These are phyloP conservation scores for Anagyrus pseudococci DNA, from an alignment of 2,888 invertebrate species.

Conservation along the genomic window DNA sequence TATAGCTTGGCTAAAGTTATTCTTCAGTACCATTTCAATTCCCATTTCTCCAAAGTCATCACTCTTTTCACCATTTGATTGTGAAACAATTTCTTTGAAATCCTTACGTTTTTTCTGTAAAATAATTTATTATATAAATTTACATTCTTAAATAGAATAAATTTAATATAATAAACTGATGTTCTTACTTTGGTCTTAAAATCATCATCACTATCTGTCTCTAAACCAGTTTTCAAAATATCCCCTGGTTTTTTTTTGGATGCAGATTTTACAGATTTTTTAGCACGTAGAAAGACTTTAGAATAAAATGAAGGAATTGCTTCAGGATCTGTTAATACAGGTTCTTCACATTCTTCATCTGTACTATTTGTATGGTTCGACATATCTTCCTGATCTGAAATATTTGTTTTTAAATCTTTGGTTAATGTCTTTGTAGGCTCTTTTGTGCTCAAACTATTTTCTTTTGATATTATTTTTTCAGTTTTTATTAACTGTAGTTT, in stretches of 20 bases:
- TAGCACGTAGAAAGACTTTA: conserved; percentile 10
- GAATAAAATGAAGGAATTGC: conserved; percentile 24
- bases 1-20: conserved; percentile 19
- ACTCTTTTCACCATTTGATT: not conserved
- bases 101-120: conserved; percentile 16
- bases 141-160: too few relatives aligned
- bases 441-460: too few relatives aligned
- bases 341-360: not conserved
- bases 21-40: conserved; percentile 20
- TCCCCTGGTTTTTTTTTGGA: not conserved
- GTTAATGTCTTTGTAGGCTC: too few relatives aligned
- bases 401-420: too few relatives aligned
- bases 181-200: not conserved
- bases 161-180: not conserved
- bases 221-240: not conserved
- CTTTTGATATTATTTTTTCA: too few relatives aligned
- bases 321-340: too few relatives aligned
- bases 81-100: not conserved
- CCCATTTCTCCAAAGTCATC: conserved; percentile 28
- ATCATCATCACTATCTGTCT: not conserved
- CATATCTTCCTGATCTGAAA: too few relatives aligned
- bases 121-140: not conserved
- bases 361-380: conserved; percentile 8
- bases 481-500: too few relatives aligned
- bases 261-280: not conserved